Evolutionary conservation across 2,113 vertebrate genomes (phyloP).

Genomic region (Chloropsis cyanopogon): DNA sequence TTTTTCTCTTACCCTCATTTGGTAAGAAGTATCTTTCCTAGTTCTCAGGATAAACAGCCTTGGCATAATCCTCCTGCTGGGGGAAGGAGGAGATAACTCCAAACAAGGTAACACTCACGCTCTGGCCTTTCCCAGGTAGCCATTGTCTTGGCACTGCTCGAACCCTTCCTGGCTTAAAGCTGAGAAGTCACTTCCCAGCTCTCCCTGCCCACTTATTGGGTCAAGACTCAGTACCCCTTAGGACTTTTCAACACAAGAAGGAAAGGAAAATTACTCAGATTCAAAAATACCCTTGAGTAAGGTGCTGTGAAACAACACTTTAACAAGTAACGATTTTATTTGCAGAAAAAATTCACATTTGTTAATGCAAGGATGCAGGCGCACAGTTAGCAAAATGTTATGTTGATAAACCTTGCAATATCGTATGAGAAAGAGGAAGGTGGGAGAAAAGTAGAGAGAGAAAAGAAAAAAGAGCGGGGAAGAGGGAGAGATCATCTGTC

Average conservation of each 20-base stretch:
- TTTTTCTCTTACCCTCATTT: background rate
- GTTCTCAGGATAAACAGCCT: background rate
- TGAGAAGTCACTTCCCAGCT: background rate
- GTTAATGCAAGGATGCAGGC: background rate
- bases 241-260: background rate
- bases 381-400: background rate
- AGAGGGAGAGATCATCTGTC: background rate
- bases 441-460: background rate
- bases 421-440: background rate
- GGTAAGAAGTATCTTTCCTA: background rate
- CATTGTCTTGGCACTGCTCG: background rate
- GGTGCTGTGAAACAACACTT: background rate
- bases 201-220: background rate
- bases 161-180: background rate
- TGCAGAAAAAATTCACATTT: background rate
- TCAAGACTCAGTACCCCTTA: background rate
- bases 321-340: background rate
- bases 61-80: accelerated
- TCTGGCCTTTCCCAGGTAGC: background rate
- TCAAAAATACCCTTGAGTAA: background rate
- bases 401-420: background rate
- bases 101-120: background rate
- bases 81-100: background rate
- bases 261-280: background rate
- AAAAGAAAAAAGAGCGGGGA: background rate